Base-by-base conservation (phyloP, 2,797 vertebrate genomes). In the Protosalanx chinensis region DNA sequence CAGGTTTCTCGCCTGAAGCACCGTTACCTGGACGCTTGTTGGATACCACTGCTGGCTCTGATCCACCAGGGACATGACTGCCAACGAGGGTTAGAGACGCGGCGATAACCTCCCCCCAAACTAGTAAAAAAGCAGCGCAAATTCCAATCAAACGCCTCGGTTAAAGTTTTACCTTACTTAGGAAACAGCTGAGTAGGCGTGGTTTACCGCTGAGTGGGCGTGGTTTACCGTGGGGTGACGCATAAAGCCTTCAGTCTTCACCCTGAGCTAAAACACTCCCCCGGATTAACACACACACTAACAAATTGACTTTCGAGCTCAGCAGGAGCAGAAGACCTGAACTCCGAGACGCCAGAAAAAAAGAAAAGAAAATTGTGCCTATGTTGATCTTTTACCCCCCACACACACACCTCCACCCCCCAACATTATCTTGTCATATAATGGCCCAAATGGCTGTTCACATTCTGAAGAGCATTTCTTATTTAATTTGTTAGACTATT, bases 11-110 rank as follows among this genome's bases (percentile, higher is more conserved):
- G 97, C 96, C 81, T 94, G 94, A 3, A 94, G 90, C 53, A 95
- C 96, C 79, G 95, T 96, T 83, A 98, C 97, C 91, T 96, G 94
- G 16, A 92, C 95, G 81, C 94, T 95, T 0, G 95, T 94, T 35
- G 96, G 96, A 79, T 85, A 89, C 95, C 95, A 98, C 76, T 86
- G 92, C 70, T 89, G 88, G 7, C 87, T 87, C 79, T 89, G 93
- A 29, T 90, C 91, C 57, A 84, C 64, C 68, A 93, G 30, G 64
- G 91, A 92, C 94, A 95, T 94, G 41, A 32, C 33, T 70, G 79
- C 46, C 78, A 5, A 15, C 69, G 58, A 41, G 63, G 76, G 59
- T 76, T 37, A 46, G 23, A 58, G 51, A 35, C 29, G 7, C 5
- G 4, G 6, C 6, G 16, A 35, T 46, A 16, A 59, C n/a, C 33